Conservation (phyloP, 2,797 vertebrate genomes). For the Hydrocynus forskahlii region DNA sequence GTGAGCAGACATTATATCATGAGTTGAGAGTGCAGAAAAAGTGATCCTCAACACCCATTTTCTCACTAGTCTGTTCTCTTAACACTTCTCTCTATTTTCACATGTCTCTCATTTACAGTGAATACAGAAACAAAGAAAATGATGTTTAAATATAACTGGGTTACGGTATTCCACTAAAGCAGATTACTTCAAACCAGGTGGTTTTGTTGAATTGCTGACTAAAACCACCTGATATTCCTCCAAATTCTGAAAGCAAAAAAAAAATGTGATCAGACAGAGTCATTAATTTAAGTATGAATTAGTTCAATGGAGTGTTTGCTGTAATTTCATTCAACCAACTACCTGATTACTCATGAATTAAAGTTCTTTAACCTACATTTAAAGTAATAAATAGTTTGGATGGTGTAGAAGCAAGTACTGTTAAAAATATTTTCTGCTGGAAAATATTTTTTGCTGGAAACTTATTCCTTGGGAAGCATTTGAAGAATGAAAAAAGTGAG, state of each 20-base stretch:
- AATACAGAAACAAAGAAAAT: slow-evolving; percentile 49
- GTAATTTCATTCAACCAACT: not conserved
- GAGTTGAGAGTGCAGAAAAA: slow-evolving; percentile 12
- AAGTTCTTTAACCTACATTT: not conserved
- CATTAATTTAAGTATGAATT: not conserved
- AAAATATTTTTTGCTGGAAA: not conserved
- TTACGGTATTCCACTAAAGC: slow-evolving; percentile 17
- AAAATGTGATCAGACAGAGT: not conserved
- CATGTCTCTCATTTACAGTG: slow-evolving; percentile 44
- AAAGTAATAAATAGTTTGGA: not conserved
- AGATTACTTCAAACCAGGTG: slow-evolving; percentile 10
- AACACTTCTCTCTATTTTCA: slow-evolving; percentile 44
- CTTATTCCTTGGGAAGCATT: not conserved
- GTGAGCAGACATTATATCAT: slow-evolving; percentile 38
- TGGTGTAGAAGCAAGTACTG: not conserved
- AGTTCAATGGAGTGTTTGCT: not conserved
- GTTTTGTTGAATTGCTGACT: not conserved
- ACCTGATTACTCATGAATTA: not conserved
- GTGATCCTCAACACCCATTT: slow-evolving; percentile 38
- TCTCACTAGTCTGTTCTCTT: slow-evolving; percentile 49
- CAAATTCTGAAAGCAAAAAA: not conserved
- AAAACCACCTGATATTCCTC: not conserved
- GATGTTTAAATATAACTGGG: slow-evolving; percentile 43
- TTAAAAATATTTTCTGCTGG: not conserved
- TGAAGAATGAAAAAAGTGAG: not conserved